phyloP scores from a whole-genome alignment of 2,888 invertebrate species.

The Aquatica leii region DNA sequence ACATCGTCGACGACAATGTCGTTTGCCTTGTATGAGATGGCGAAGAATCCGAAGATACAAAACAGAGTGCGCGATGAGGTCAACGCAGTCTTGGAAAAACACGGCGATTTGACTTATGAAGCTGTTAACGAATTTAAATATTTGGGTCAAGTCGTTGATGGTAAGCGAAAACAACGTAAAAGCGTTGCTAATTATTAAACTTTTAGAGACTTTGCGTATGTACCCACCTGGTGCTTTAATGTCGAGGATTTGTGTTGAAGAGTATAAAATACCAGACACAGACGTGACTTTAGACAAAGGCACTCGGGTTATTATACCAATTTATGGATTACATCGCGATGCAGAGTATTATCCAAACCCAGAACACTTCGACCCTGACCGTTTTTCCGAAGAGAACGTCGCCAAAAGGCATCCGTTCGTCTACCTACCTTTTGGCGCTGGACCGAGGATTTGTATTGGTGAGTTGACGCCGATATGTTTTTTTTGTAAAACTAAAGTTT shows the following conservation, averaged over 20 bases:
- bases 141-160: slow-evolving; percentile 65
- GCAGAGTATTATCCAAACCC: slow-evolving; percentile 28
- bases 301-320: slow-evolving; percentile 44
- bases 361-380: slow-evolving; percentile 30
- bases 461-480: slow-evolving; percentile 1
- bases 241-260: slow-evolving; percentile 40
- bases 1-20: slow-evolving; percentile 70
- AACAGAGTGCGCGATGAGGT: slow-evolving; percentile 63
- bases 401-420: slow-evolving; percentile 1
- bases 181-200: neutral
- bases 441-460: slow-evolving; percentile 52
- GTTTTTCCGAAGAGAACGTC: slow-evolving; percentile 25
- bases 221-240: slow-evolving; percentile 41
- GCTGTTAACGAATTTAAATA: slow-evolving; percentile 66
- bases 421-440: slow-evolving; percentile 51
- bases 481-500: too few species aligned
- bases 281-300: slow-evolving; percentile 52
- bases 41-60: slow-evolving; percentile 64
- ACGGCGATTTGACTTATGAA: slow-evolving; percentile 65
- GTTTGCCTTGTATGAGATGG: slow-evolving; percentile 65
- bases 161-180: slow-evolving; percentile 48
- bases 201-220: slow-evolving; percentile 17
- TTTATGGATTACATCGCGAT: slow-evolving; percentile 12
- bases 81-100: slow-evolving; percentile 55
- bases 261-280: slow-evolving; percentile 47